Percentiles rank a stretch among this genome's conserved stretches.
Conservation (phyloP, 92 coral and sea anemone genomes). For the Diadumene lineata region DNA sequence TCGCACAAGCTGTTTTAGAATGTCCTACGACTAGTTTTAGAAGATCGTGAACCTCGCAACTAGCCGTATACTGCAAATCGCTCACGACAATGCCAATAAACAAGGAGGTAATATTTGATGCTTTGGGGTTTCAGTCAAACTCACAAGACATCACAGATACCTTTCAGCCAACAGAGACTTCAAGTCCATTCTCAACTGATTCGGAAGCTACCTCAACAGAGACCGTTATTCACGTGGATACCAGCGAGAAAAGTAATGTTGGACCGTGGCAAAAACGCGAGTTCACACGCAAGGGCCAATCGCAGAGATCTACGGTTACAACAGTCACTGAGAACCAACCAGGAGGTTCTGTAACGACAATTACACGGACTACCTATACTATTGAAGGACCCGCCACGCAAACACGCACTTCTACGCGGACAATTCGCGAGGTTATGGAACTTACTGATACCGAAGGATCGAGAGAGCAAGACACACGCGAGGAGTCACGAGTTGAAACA, state of each 20-base stretch:
- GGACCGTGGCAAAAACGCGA: background rate
- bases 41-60: no score
- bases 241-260: background rate
- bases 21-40: no score
- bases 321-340: background rate
- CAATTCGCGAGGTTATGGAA: constrained; percentile 1
- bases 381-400: background rate
- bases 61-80: no score
- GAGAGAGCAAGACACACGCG: background rate
- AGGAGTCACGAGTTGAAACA: background rate
- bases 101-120: no score
- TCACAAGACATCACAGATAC: constrained; percentile 4
- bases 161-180: constrained; percentile 1
- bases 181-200: background rate
- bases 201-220: constrained; percentile 13
- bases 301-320: background rate
- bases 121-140: background rate
- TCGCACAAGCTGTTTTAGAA: no score
- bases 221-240: constrained; percentile 5
- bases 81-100: no score
- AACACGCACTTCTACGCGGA: background rate
- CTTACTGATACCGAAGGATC: background rate
- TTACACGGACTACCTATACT: background rate
- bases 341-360: background rate
- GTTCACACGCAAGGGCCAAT: background rate